Evolutionary conservation across 2,888 invertebrate genomes (phyloP).

Genomic region (Eutolmus rufibarbis): DNA sequence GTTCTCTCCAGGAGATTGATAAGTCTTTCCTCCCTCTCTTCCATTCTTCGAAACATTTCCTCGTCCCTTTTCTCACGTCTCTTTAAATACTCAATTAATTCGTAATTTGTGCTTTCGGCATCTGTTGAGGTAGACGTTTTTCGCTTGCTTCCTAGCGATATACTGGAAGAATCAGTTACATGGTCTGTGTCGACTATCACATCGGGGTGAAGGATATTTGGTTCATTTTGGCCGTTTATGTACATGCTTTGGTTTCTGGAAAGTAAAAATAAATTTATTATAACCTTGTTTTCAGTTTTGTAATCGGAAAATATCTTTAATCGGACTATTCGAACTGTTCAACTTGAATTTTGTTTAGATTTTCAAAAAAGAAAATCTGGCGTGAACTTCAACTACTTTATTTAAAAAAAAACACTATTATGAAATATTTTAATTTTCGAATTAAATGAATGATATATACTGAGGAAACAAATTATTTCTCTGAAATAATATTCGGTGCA

Average conservation of each 20-base stretch:
- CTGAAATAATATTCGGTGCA: no score
- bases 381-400: no score
- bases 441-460: no score
- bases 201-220: slow-evolving; percentile 60
- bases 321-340: no score
- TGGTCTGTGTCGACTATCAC: slow-evolving; percentile 62
- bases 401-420: no score
- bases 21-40: slow-evolving; percentile 61
- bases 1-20: slow-evolving; percentile 60
- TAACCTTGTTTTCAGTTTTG: not conserved
- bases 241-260: slow-evolving; percentile 57
- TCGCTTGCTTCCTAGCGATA: slow-evolving; percentile 53
- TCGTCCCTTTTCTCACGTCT: slow-evolving; percentile 61
- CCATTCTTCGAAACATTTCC: slow-evolving; percentile 60
- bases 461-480: no score
- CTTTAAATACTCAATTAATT: slow-evolving; percentile 61
- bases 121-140: slow-evolving; percentile 60
- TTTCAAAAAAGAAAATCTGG: no score
- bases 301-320: no score
- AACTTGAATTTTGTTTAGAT: no score
- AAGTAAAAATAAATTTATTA: not conserved
- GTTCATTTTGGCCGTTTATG: slow-evolving; percentile 44
- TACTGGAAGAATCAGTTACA: slow-evolving; percentile 58
- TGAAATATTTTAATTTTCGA: no score
- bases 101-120: slow-evolving; percentile 57